Conservation (phyloP, 2,888 invertebrate species). For the Glomeris marginata region DNA sequence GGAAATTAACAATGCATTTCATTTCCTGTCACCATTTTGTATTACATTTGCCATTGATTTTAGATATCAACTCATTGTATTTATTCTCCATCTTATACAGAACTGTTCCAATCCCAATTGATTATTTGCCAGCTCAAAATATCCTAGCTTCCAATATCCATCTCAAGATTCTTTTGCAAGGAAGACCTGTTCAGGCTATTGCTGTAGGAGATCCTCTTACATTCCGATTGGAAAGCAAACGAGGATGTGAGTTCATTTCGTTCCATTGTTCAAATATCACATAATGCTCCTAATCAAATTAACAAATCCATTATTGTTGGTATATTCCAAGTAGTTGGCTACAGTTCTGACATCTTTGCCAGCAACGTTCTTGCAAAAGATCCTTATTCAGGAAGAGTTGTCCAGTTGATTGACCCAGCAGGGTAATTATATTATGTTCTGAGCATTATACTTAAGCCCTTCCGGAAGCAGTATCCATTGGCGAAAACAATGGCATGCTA, state of each 20-base stretch:
- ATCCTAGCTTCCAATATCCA: slow-evolving; percentile 76
- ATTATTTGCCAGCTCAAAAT: slow-evolving; percentile 81
- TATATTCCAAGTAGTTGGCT: slow-evolving; percentile 9
- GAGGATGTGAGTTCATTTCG: slow-evolving; percentile 38
- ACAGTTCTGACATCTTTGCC: slow-evolving; percentile 72
- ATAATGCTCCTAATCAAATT: no score
- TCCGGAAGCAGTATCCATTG: background rate
- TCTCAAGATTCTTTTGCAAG: slow-evolving; percentile 71
- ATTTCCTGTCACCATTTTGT: background rate
- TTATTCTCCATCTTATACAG: slow-evolving; percentile 31
- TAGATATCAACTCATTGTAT: background rate
- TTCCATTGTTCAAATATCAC: slow-evolving; percentile 1
- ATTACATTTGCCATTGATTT: background rate
- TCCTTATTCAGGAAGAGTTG: slow-evolving; percentile 78
- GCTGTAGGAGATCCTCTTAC: slow-evolving; percentile 84
- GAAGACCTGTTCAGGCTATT: slow-evolving; percentile 78
- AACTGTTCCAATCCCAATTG: slow-evolving; percentile 71
- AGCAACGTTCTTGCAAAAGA: slow-evolving; percentile 84
- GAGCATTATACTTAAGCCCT: background rate
- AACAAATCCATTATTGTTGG: background rate
- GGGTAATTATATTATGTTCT: slow-evolving; percentile 45
- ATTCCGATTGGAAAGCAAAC: slow-evolving; percentile 73
- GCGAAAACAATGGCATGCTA: no score
- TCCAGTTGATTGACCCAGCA: slow-evolving; percentile 73
- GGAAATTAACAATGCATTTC: background rate